Conservation (phyloP, 2,113 vertebrate genomes). For the Raja brachyura region DNA sequence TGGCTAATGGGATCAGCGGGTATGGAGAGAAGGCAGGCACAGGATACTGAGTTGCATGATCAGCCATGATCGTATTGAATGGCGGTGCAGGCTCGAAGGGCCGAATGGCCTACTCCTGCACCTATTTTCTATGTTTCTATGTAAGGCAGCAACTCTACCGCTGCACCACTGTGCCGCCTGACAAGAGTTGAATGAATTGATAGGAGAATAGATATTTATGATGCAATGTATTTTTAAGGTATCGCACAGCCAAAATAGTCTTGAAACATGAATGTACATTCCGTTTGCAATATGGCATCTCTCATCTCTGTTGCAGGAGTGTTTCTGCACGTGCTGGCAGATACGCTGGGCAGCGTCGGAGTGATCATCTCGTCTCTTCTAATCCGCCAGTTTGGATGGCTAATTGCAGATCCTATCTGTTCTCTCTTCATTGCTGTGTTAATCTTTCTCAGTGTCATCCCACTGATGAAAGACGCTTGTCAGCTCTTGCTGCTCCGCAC, state of each 20-base stretch:
- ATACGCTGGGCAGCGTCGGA: constrained; percentile 91
- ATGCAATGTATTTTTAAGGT: not conserved
- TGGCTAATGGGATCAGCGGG: no score
- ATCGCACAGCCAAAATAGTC: not conserved
- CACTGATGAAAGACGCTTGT: constrained; percentile 87
- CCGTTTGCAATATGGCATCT: not conserved
- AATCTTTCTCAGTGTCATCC: constrained; percentile 94
- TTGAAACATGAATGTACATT: not conserved
- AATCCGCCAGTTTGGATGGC: constrained; percentile 95
- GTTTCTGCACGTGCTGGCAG: constrained; percentile 89
- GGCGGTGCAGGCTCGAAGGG: no score
- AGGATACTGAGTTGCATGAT: no score
- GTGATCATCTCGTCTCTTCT: constrained; percentile 94
- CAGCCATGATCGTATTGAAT: no score
- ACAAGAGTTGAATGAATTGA: not conserved
- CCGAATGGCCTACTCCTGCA: no score
- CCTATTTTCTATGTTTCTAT: no score
- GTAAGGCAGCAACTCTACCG: no score
- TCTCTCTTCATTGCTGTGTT: constrained; percentile 90
- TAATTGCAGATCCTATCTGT: constrained; percentile 92
- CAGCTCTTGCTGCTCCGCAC: constrained; percentile 82
- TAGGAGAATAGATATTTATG: no score
- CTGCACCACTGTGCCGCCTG: no score
- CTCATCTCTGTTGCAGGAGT: constrained; percentile 64
- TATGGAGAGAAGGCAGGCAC: no score